Base-by-base conservation (phyloP, 2,888 invertebrate genomes). In the Trichopria drosophilae region DNA sequence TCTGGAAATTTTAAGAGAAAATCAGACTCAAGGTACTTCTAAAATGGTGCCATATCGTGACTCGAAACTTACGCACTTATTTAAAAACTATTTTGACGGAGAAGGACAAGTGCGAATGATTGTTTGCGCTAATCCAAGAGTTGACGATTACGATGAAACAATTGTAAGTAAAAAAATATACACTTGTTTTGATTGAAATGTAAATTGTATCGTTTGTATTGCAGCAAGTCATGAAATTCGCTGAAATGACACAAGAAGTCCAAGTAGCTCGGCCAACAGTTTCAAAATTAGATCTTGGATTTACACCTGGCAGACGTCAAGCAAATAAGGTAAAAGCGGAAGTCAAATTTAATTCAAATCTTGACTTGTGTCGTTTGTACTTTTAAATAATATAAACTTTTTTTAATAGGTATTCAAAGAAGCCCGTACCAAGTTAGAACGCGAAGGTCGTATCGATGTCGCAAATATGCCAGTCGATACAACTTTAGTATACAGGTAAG, bases 31-130 rank as follows among this genome's bases (percentile, higher is more conserved):
- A 13, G 81, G 82, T 10, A 75, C 81, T 0, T 83, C 79, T 48
- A 90, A 88, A 72, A 85, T 93, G 77, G 92, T 98, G 1, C 97
- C 98, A 0, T 99, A 97, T 73, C 80, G 98, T 19, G 96, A 98
- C 67, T 90, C 93, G 0, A 91, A 93, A 65, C 82, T 99, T 9
- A 99, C 98, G 0, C 91, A 93, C 76, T 80, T 97, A 47, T 97
- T 99, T 75, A 97, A 97, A 74, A 96, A 92, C 72, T 99, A 90
- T 78, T 98, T 99, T 73, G 98, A 99, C 73, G 96, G 97, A 0
- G 91, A 95, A 72, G 97, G 98, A 0, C 89, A 89, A 67, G 93
- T 99, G 0, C 82, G 90, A 50, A 98, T 99, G 97, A 82, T 99
- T 55, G 92, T 99, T 5, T 99, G 99, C 72, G 86, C 94, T 4